A percentile compares a stretch with the other conserved stretches of the same genome.
phyloP scores from a whole-genome alignment of 2,888 invertebrate species.

The Tortricodes alternella region DNA sequence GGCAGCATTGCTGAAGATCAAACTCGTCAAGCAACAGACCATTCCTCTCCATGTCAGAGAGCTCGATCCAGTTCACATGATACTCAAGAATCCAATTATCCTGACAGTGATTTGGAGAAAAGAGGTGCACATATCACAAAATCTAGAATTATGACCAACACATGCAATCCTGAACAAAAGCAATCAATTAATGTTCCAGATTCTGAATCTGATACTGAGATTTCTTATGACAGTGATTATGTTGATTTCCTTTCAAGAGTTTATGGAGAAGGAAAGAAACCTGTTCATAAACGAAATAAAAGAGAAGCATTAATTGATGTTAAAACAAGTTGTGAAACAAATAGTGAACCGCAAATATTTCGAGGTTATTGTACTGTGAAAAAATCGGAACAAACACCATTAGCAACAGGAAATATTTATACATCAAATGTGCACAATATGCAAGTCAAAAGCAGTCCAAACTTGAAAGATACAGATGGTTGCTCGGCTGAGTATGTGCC shows the following conservation, averaged over 20 bases:
- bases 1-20: conserved; percentile 51
- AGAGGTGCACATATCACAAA: conserved; percentile 39
- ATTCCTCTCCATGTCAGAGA: conserved; percentile 53
- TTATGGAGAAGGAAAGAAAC: conserved; percentile 59
- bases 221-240: conserved; percentile 70
- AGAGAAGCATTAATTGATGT: conserved; percentile 41
- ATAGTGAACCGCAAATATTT: conserved; percentile 44
- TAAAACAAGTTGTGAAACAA: conserved; percentile 42
- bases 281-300: conserved; percentile 56
- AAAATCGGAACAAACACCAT: conserved; percentile 57
- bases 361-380: conserved; percentile 67
- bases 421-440: conserved; percentile 66
- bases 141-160: conserved; percentile 34
- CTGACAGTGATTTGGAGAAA: conserved; percentile 60
- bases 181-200: conserved; percentile 39
- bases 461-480: conserved; percentile 55
- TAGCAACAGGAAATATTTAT: conserved; percentile 71
- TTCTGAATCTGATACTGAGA: conserved; percentile 62
- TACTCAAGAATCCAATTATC: conserved; percentile 62
- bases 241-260: conserved; percentile 71
- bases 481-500: conserved; percentile 76
- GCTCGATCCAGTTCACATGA: conserved; percentile 64
- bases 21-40: conserved; percentile 49
- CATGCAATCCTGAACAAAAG: conserved; percentile 5
- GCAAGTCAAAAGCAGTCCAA: conserved; percentile 52